phyloP scores from a whole-genome alignment of 1,140 invertebrate genomes.

The Macrosteles quadrilineatus region DNA sequence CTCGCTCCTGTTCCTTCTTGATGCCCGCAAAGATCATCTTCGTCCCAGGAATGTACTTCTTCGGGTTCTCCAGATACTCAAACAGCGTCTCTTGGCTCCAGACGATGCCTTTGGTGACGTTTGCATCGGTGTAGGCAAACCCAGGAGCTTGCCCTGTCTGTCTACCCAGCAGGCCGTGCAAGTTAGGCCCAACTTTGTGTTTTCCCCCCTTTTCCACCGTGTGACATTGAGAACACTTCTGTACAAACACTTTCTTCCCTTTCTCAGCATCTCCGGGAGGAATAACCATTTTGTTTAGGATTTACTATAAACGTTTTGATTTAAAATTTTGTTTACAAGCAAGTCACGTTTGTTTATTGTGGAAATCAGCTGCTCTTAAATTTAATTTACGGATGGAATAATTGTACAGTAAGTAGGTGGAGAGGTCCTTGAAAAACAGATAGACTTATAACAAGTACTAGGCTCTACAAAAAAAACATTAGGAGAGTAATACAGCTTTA shows the following conservation, averaged over 20 bases:
- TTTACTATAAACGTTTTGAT: too few relatives aligned
- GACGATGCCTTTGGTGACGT: constrained; percentile 52
- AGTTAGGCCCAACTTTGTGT: constrained; percentile 97
- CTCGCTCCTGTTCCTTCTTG: constrained; percentile 73
- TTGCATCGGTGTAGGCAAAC: constrained; percentile 92
- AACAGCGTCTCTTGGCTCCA: constrained; percentile 68
- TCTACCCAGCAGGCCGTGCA: constrained; percentile 56
- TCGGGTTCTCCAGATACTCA: constrained; percentile 74
- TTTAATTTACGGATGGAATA: too few relatives aligned
- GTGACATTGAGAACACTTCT: constrained; percentile 94
- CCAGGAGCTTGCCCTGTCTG: constrained; percentile 87
- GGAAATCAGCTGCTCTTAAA: too few relatives aligned
- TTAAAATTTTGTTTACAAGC: too few relatives aligned
- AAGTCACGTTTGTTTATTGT: too few relatives aligned
- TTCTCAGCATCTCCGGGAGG: background rate
- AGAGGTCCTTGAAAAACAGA: too few relatives aligned
- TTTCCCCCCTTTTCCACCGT: constrained; percentile 93
- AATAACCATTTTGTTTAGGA: background rate
- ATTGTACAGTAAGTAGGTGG: too few relatives aligned
- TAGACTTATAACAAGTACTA: too few relatives aligned
- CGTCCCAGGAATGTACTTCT: constrained; percentile 81
- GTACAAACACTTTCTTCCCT: constrained; percentile 1
- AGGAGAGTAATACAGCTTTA: too few relatives aligned
- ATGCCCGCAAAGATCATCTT: constrained; percentile 85
- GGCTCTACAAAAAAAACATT: too few relatives aligned